A percentile compares a stretch with the other conserved stretches of the same genome.
phyloP scores from a whole-genome alignment of 1,140 invertebrate genomes.

The Bombus soroeensis region DNA sequence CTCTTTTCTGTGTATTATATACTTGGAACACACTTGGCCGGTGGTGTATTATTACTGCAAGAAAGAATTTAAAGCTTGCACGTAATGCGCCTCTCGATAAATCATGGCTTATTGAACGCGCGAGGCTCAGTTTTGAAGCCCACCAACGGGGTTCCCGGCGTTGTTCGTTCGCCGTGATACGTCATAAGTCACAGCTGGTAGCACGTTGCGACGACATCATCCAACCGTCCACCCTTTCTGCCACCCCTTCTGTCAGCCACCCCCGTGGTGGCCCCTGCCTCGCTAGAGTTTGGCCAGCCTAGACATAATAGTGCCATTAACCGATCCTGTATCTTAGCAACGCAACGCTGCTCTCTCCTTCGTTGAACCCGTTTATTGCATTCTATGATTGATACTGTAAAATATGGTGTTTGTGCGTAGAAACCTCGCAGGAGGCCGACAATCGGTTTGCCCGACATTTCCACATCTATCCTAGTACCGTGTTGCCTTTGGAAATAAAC shows the following conservation, averaged over 20 bases:
- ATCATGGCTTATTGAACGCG: slow-evolving; percentile 72
- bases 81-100: slow-evolving; percentile 62
- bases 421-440: neutral
- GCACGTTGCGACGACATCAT: slow-evolving; percentile 77
- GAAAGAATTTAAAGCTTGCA: slow-evolving; percentile 60
- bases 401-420: slow-evolving; percentile 59
- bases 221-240: slow-evolving; percentile 39
- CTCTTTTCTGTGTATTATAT: neutral
- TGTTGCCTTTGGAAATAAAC: too few species aligned
- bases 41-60: slow-evolving; percentile 58
- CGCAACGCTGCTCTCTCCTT: slow-evolving; percentile 42
- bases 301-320: slow-evolving; percentile 77
- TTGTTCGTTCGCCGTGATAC: slow-evolving; percentile 72
- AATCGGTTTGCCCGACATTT: neutral
- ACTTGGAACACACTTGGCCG: slow-evolving; percentile 18
- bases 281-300: slow-evolving; percentile 55
- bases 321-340: slow-evolving; percentile 78
- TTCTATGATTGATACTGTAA: slow-evolving; percentile 77
- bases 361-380: slow-evolving; percentile 72
- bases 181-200: slow-evolving; percentile 80
- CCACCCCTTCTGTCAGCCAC: slow-evolving; percentile 8
- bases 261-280: slow-evolving; percentile 35
- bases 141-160: slow-evolving; percentile 44
- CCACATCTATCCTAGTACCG: slow-evolving; percentile 25
- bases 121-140: slow-evolving; percentile 66